phyloP scores from a whole-genome alignment of 1,140 invertebrate genomes.

The Aphaenogaster ashmeadi region DNA sequence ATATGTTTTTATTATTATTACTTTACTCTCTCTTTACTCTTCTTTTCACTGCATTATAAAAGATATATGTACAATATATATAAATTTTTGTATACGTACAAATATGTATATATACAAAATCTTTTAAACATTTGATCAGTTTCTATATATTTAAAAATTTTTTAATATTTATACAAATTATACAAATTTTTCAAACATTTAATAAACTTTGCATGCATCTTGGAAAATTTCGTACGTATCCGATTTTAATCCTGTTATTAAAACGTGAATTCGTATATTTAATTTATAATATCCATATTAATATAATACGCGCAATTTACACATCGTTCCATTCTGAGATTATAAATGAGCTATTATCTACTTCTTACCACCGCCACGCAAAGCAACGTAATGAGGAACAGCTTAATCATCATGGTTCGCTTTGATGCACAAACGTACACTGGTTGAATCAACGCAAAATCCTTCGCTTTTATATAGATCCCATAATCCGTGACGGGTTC shows the following conservation, averaged over 20 bases:
- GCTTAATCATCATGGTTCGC: constrained; percentile 22
- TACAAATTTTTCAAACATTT: not conserved
- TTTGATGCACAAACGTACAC: constrained; percentile 6
- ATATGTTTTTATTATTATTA: not conserved
- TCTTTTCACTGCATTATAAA: not conserved
- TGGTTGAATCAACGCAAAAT: not conserved
- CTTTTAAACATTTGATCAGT: too few species aligned
- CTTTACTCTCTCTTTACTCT: not conserved
- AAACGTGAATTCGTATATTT: not conserved
- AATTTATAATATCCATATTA: not conserved
- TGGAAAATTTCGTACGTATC: not conserved
- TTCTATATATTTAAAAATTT: too few species aligned
- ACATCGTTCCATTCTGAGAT: not conserved
- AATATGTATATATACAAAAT: too few species aligned
- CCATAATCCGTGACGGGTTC: not conserved
- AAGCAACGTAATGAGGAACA: constrained; percentile 26
- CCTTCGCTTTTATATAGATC: constrained; percentile 22
- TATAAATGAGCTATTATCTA: constrained; percentile 2
- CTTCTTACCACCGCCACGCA: constrained; percentile 33
- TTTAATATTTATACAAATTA: too few species aligned
- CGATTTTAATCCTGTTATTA: not conserved
- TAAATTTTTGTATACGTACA: too few species aligned
- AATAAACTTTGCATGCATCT: not conserved
- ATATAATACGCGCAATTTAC: not conserved
- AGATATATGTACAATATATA: not conserved